Evolutionary conservation across 2,797 vertebrate species (phyloP).

Genomic region (Sebastolobus alascanus): DNA sequence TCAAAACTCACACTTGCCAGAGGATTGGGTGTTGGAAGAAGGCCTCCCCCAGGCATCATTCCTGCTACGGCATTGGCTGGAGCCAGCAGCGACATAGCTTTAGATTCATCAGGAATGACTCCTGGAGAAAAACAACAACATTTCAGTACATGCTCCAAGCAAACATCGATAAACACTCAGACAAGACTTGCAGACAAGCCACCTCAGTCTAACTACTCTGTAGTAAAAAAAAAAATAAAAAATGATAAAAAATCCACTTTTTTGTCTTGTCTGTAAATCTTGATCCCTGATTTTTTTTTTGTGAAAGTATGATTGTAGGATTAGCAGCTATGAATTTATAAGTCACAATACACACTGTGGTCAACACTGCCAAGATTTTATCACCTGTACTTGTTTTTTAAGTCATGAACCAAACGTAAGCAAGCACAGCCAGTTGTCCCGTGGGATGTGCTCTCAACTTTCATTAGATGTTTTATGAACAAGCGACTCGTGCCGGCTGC

Average conservation of each 20-base stretch:
- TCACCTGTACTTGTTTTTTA: conserved; percentile 99
- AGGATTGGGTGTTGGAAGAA: conserved; percentile 98
- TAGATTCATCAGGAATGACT: conserved; percentile 99
- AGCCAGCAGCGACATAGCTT: conserved; percentile 99
- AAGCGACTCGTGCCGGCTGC: conserved; percentile 99
- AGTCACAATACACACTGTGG: conserved; percentile 99
- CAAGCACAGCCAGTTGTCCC: conserved; percentile 99
- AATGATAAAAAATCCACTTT: conserved; percentile 62
- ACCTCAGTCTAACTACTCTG: conserved; percentile 91
- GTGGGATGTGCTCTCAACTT: conserved; percentile 99
- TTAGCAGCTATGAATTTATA: conserved; percentile 86
- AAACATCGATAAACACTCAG: conserved; percentile 69
- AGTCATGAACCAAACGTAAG: conserved; percentile 99
- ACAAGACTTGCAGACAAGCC: conserved; percentile 85
- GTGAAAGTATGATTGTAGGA: conserved; percentile 79
- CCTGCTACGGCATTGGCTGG: conserved; percentile 99
- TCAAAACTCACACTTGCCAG: conserved; percentile 89
- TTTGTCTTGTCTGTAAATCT: conserved; percentile 83
- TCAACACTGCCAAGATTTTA: conserved; percentile 99
- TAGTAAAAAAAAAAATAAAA: conserved; percentile 53
- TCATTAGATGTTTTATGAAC: conserved; percentile 99
- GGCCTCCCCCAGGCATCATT: conserved; percentile 98
- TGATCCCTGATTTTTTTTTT: conserved; percentile 73
- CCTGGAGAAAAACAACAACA: conserved; percentile 89
- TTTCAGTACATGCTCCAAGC: conserved; percentile 56